Evolutionary conservation across 2,888 invertebrate species (phyloP).

Genomic region (Drosophila kuntzei): DNA sequence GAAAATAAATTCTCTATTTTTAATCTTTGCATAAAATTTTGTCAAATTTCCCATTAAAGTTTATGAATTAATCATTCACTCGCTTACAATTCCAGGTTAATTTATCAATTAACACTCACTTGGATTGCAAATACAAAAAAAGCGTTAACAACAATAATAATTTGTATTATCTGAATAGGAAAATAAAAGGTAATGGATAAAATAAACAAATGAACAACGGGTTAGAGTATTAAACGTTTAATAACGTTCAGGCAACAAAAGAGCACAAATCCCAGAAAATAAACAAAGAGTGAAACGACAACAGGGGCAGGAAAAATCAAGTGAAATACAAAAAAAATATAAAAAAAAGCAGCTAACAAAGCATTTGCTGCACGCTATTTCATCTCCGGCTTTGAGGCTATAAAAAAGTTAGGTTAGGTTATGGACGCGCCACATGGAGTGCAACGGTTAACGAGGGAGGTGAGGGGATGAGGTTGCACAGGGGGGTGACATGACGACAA

Average conservation of each 20-base stretch:
- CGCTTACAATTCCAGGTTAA: constrained; percentile 29
- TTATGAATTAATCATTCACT: constrained; percentile 7
- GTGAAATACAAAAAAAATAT: constrained; percentile 10
- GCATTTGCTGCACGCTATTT: constrained; percentile 60
- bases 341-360: constrained; percentile 42
- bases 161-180: constrained; percentile 9
- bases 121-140: constrained; percentile 1
- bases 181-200: constrained; percentile 25
- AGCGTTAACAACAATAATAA: constrained; percentile 28
- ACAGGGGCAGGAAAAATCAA: constrained; percentile 10
- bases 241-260: constrained; percentile 35
- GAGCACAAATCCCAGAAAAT: constrained; percentile 23
- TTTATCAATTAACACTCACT: constrained; percentile 54
- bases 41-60: background rate
- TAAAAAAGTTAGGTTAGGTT: constrained; percentile 80
- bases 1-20: background rate
- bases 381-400: constrained; percentile 50
- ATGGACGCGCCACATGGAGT: constrained; percentile 79
- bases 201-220: constrained; percentile 13
- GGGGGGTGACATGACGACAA: constrained; percentile 60
- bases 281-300: constrained; percentile 18
- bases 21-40: background rate
- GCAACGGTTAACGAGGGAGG: constrained; percentile 29
- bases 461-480: background rate
- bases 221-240: constrained; percentile 45